Percentiles rank a stretch among this genome's conserved stretches.
Evolutionary conservation across 2,888 invertebrate genomes (phyloP).

Genomic region (Diaphora mendica): DNA sequence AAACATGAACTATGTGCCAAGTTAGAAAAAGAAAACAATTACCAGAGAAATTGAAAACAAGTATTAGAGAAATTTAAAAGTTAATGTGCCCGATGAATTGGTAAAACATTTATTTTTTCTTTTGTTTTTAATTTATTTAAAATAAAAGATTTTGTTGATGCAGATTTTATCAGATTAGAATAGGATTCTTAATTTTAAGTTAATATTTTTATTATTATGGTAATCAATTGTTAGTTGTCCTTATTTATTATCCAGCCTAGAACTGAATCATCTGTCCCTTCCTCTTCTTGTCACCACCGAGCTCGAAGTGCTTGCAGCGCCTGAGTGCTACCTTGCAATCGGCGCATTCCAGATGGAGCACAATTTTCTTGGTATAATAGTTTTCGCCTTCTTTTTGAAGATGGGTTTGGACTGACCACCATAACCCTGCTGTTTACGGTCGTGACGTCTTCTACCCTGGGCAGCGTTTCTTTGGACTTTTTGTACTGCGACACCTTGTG

Average conservation of each 20-base stretch:
- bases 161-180: no score
- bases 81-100: no score
- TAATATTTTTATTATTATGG: no score
- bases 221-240: constrained; percentile 61
- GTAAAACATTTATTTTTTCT: no score
- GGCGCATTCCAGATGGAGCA: constrained; percentile 99
- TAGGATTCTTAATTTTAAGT: no score
- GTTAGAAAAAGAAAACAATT: no score
- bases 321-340: constrained; percentile 99
- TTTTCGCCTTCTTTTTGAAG: constrained; percentile 99
- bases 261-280: constrained; percentile 99
- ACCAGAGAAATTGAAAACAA: no score
- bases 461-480: constrained; percentile 99
- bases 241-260: constrained; percentile 89
- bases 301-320: constrained; percentile 99
- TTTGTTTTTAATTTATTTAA: no score
- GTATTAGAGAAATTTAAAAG: no score
- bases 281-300: constrained; percentile 99
- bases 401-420: constrained; percentile 99
- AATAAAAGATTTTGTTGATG: no score
- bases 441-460: constrained; percentile 99
- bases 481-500: constrained; percentile 99
- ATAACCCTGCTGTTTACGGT: constrained; percentile 99
- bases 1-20: no score
- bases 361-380: constrained; percentile 99